A percentile compares a stretch with the other conserved stretches of the same genome.
These are phyloP conservation scores for Percina caprodes DNA, from an alignment of 2,113 vertebrate species.

Conservation along the genomic window DNA sequence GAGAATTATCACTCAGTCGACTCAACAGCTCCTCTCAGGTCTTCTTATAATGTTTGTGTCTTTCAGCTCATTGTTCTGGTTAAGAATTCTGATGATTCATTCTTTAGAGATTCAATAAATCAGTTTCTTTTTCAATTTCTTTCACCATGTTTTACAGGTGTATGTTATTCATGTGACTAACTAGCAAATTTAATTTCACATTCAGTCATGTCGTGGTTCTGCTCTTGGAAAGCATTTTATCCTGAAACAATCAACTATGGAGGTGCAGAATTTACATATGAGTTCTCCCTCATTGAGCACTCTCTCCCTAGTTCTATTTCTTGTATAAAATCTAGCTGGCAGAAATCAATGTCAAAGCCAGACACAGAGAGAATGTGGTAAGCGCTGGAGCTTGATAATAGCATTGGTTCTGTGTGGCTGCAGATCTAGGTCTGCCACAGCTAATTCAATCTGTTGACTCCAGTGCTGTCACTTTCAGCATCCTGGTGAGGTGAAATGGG, in stretches of 20 bases:
- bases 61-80: background rate
- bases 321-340: slow-evolving; percentile 17
- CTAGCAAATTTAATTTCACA: background rate
- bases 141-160: background rate
- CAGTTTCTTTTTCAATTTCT: background rate
- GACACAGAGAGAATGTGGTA: slow-evolving; percentile 11
- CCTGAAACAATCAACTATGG: slow-evolving; percentile 14
- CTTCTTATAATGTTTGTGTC: too few relatives aligned
- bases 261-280: background rate
- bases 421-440: slow-evolving; percentile 33
- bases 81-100: background rate
- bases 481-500: slow-evolving; percentile 12
- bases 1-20: background rate
- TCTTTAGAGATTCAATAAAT: background rate
- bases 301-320: slow-evolving; percentile 15
- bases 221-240: slow-evolving; percentile 20
- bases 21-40: too few relatives aligned
- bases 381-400: slow-evolving; percentile 40
- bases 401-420: slow-evolving; percentile 42
- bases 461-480: slow-evolving; percentile 22
- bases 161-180: background rate
- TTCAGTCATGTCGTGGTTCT: background rate
- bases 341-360: slow-evolving; percentile 43
- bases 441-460: slow-evolving; percentile 40
- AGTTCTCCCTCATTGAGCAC: slow-evolving; percentile 17